A percentile compares a stretch with the other conserved stretches of the same genome.
These are phyloP conservation scores for Hydrophis major DNA, from an alignment of 2,797 vertebrate species.

Conservation along the genomic window DNA sequence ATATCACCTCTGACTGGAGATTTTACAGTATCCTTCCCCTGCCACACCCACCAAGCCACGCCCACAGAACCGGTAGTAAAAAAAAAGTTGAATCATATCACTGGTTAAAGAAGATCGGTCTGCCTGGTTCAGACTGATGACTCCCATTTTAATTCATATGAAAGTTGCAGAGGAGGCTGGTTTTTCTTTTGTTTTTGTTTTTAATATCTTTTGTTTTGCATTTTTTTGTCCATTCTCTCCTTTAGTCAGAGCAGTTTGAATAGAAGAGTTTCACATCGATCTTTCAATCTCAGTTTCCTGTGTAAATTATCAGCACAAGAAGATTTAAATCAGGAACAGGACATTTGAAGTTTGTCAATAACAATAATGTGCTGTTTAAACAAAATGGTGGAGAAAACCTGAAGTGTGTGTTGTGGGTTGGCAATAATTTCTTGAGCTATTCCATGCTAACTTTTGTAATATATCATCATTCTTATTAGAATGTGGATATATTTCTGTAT, in stretches of 20 bases:
- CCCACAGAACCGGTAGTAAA: too few relatives aligned
- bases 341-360: neutral
- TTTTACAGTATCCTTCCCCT: too few relatives aligned
- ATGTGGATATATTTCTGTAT: neutral
- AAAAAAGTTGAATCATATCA: too few relatives aligned
- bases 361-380: neutral
- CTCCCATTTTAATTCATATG: neutral
- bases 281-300: neutral
- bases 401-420: neutral
- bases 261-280: neutral
- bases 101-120: neutral
- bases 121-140: neutral
- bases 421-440: neutral
- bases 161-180: neutral
- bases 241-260: neutral
- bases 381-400: neutral
- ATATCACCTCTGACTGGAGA: too few relatives aligned
- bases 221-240: neutral
- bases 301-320: neutral
- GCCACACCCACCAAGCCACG: too few relatives aligned
- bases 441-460: constrained; percentile 6
- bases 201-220: neutral
- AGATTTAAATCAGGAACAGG: neutral
- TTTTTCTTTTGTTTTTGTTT: neutral
- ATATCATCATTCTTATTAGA: neutral